Evolutionary conservation across 2,888 invertebrate species (phyloP).

Genomic region (Mythimna lalbum): DNA sequence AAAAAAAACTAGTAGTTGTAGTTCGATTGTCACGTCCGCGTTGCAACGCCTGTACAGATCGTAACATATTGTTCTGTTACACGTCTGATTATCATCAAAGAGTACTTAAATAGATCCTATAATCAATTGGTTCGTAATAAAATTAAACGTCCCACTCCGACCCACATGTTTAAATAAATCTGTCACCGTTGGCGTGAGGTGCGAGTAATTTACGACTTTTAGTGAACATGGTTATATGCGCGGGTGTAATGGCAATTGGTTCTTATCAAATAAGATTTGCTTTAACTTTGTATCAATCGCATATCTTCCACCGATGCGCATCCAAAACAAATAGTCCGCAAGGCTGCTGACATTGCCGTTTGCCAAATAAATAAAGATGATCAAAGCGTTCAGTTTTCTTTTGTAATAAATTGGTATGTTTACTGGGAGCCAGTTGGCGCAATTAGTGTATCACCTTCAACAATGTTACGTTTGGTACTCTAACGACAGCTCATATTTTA

Average conservation of each 20-base stretch:
- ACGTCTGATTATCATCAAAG: constrained; percentile 54
- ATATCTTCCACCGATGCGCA: constrained; percentile 58
- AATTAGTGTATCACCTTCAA: constrained; percentile 59
- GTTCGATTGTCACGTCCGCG: constrained; percentile 21
- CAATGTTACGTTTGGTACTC: constrained; percentile 44
- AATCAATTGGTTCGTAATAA: constrained; percentile 65
- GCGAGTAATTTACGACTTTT: constrained; percentile 75
- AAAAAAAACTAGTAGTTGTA: constrained; percentile 11
- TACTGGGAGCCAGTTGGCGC: constrained; percentile 54
- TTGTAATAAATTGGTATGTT: constrained; percentile 59
- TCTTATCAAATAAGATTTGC: constrained; percentile 75
- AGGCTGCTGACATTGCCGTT: constrained; percentile 54
- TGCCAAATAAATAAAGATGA: constrained; percentile 56
- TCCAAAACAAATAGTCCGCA: constrained; percentile 71
- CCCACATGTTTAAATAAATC: constrained; percentile 77
- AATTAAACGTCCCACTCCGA: constrained; percentile 48
- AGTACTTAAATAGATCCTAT: constrained; percentile 45
- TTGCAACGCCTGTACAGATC: constrained; percentile 11
- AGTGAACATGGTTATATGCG: constrained; percentile 63
- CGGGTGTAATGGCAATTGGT: constrained; percentile 74
- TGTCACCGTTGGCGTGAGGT: constrained; percentile 72
- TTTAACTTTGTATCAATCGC: constrained; percentile 68
- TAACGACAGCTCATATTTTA: constrained; percentile 58
- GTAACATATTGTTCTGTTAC: constrained; percentile 28
- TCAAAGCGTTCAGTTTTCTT: constrained; percentile 60